Conservation (phyloP, 2,113 vertebrate genomes). For the Dicrurus megarhynchus region DNA sequence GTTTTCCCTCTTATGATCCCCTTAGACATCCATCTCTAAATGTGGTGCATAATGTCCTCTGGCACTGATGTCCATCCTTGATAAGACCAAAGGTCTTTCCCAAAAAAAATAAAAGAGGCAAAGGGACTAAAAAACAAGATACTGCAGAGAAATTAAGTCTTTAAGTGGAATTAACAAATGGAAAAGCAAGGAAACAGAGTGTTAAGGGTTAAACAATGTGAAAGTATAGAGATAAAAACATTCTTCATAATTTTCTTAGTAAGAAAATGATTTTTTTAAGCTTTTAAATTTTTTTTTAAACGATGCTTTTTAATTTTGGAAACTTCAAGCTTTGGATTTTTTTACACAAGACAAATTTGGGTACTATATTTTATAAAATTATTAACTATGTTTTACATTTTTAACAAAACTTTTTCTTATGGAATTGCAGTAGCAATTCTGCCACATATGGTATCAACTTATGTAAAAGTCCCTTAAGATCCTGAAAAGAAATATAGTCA, state of each 20-base stretch:
- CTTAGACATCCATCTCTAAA: background rate
- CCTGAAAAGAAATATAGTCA: background rate
- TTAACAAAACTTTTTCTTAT: background rate
- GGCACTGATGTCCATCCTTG: background rate
- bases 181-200: background rate
- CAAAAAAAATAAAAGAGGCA: background rate
- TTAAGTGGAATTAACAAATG: background rate
- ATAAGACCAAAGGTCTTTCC: background rate
- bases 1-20: background rate
- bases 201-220: background rate
- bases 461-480: background rate
- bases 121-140: background rate
- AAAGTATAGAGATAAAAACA: background rate
- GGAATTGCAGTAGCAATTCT: background rate
- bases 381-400: background rate
- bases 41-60: background rate
- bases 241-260: background rate
- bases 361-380: background rate
- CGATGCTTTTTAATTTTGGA: background rate
- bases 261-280: fast-evolving
- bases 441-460: background rate
- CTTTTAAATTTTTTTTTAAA: background rate
- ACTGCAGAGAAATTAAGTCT: background rate
- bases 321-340: background rate
- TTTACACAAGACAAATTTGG: background rate